Percentiles rank a stretch among this genome's conserved stretches.
Conservation (phyloP, 2,888 invertebrate genomes). For the Dolichomitus sp. region DNA sequence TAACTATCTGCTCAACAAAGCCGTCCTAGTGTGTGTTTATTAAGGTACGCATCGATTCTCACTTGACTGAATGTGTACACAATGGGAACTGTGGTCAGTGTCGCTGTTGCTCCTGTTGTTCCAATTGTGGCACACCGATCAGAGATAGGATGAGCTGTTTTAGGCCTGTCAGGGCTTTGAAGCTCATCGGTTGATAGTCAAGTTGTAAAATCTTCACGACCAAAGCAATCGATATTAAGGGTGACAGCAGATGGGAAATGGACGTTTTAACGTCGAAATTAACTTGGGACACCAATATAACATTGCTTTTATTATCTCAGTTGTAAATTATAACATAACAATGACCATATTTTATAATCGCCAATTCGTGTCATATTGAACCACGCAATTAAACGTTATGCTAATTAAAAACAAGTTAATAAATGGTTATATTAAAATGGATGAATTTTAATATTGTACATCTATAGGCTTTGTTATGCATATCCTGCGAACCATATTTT, state of each 20-base stretch:
- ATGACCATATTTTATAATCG: too few species aligned
- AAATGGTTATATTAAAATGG: too few species aligned
- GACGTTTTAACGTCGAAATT: not conserved
- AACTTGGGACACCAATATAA: too few species aligned
- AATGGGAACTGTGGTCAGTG: conserved; percentile 43
- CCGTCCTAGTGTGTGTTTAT: conserved; percentile 45
- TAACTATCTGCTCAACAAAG: conserved; percentile 41
- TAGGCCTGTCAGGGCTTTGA: conserved; percentile 11
- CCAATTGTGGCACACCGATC: conserved; percentile 47
- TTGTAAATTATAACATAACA: too few species aligned
- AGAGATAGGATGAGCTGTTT: conserved; percentile 8
- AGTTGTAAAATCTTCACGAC: not conserved
- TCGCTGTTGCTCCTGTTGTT: conserved; percentile 49
- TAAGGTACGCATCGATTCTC: conserved; percentile 22
- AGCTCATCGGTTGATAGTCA: not conserved
- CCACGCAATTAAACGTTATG: too few species aligned
- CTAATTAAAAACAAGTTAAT: too few species aligned
- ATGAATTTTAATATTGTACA: too few species aligned
- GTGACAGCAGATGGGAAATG: not conserved
- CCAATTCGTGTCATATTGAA: too few species aligned
- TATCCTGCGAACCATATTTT: too few species aligned
- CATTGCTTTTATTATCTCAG: too few species aligned
- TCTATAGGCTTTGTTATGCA: too few species aligned
- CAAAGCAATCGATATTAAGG: not conserved
- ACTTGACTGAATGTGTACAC: conserved; percentile 28